phyloP scores from a whole-genome alignment of 1,140 invertebrate genomes.

The Amyelois transitella region DNA sequence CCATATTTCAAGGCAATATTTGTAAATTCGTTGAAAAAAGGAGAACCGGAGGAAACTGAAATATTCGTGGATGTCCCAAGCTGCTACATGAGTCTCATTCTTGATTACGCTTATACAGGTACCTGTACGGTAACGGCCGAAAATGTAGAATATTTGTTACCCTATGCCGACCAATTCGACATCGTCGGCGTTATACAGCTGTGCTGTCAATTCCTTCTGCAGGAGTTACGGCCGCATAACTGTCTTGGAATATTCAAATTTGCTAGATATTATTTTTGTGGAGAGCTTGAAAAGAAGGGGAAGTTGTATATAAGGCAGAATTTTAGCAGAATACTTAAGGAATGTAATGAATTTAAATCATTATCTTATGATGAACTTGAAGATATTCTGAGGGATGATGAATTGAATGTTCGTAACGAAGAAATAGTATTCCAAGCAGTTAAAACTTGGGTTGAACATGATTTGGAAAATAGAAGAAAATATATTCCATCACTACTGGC shows the following conservation, averaged over 20 bases:
- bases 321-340: constrained; percentile 70
- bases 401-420: constrained; percentile 80
- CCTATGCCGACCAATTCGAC: constrained; percentile 79
- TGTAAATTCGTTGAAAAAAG: constrained; percentile 76
- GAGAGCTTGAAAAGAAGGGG: constrained; percentile 72
- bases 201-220: constrained; percentile 77
- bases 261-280: constrained; percentile 80
- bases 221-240: constrained; percentile 75
- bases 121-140: constrained; percentile 74
- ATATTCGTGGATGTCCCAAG: constrained; percentile 71
- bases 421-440: constrained; percentile 81
- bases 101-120: constrained; percentile 82
- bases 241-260: constrained; percentile 83
- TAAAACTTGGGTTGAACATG: constrained; percentile 77
- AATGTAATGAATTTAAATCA: constrained; percentile 74
- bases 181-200: constrained; percentile 77
- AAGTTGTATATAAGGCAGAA: constrained; percentile 73
- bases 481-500: constrained; percentile 77
- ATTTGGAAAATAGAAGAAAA: constrained; percentile 65
- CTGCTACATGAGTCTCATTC: constrained; percentile 72
- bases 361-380: constrained; percentile 74
- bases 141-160: constrained; percentile 78
- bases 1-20: constrained; percentile 82
- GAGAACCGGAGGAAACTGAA: constrained; percentile 69
- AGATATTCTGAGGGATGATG: constrained; percentile 76